Conservation (phyloP, 2,888 invertebrate species). For the Drosophila setosimentum region DNA sequence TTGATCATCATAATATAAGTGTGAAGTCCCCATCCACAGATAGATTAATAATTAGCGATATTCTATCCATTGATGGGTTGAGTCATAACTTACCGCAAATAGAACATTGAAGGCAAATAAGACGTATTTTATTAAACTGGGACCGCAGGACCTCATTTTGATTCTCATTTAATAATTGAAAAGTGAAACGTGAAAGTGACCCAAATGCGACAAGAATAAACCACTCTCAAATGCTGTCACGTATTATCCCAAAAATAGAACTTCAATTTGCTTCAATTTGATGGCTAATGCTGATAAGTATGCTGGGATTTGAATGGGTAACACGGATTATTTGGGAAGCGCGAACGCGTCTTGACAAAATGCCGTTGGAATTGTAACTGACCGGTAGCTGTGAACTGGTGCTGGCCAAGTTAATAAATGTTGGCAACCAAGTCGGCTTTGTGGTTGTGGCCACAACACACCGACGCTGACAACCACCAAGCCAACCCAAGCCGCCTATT, state of each 20-base stretch:
- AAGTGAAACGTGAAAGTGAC: background rate
- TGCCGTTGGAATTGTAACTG: slow-evolving; percentile 79
- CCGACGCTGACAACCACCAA: slow-evolving; percentile 62
- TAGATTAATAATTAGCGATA: slow-evolving; percentile 21
- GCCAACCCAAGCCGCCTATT: slow-evolving; percentile 30
- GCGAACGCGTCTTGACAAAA: slow-evolving; percentile 66
- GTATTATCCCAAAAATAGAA: slow-evolving; percentile 25
- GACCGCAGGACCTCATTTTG: slow-evolving; percentile 85
- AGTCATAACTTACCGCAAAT: slow-evolving; percentile 87
- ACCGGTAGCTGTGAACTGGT: slow-evolving; percentile 67
- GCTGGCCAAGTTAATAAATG: slow-evolving; percentile 55
- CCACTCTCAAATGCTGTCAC: background rate
- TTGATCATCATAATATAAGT: too few species aligned
- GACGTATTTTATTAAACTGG: slow-evolving; percentile 87
- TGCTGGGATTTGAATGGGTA: background rate
- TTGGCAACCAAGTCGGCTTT: slow-evolving; percentile 55
- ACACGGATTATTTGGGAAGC: slow-evolving; percentile 3
- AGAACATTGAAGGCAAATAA: slow-evolving; percentile 88
- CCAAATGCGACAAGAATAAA: slow-evolving; percentile 6
- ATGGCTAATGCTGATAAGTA: slow-evolving; percentile 22
- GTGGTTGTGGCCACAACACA: slow-evolving; percentile 70
- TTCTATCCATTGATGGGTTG: too few species aligned
- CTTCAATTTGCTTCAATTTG: background rate
- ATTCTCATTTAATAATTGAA: slow-evolving; percentile 64
- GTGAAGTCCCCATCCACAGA: background rate